A percentile compares a stretch with the other conserved stretches of the same genome.
These are phyloP conservation scores for Drosophila albomicans DNA, from an alignment of 1,140 invertebrate genomes.

Conservation along the genomic window DNA sequence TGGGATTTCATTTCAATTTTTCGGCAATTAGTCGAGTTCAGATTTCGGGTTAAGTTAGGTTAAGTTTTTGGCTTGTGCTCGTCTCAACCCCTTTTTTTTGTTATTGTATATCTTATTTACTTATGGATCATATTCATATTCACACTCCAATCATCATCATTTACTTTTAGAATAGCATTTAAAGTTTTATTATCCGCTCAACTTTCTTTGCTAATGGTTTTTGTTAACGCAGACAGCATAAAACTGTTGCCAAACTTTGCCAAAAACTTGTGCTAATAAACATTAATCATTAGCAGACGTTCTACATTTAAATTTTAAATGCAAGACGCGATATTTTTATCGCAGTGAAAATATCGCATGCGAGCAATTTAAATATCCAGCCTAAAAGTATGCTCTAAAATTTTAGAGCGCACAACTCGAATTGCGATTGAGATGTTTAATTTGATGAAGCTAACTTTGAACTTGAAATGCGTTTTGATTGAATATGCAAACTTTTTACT, in stretches of 20 bases:
- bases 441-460: background rate
- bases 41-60: conserved; percentile 64
- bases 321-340: background rate
- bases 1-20: conserved; percentile 58
- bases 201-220: conserved; percentile 12
- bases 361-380: background rate
- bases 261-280: background rate
- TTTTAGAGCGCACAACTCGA: no score
- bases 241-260: background rate
- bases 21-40: conserved; percentile 67
- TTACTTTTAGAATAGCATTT: background rate
- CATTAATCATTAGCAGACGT: background rate
- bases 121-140: background rate
- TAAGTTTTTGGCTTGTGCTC: conserved; percentile 43
- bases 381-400: conserved; percentile 33
- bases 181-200: conserved; percentile 1
- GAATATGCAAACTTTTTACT: background rate
- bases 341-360: background rate
- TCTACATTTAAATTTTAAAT: background rate
- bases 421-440: conserved; percentile 3
- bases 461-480: background rate
- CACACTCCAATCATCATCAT: conserved; percentile 1
- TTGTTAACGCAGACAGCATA: background rate
- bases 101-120: background rate
- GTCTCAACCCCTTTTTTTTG: conserved; percentile 6